Evolutionary conservation across 2,797 vertebrate species (phyloP), one percentile per base, ranked within the genome.

Genomic region (Gymnopithys bicolor): DNA sequence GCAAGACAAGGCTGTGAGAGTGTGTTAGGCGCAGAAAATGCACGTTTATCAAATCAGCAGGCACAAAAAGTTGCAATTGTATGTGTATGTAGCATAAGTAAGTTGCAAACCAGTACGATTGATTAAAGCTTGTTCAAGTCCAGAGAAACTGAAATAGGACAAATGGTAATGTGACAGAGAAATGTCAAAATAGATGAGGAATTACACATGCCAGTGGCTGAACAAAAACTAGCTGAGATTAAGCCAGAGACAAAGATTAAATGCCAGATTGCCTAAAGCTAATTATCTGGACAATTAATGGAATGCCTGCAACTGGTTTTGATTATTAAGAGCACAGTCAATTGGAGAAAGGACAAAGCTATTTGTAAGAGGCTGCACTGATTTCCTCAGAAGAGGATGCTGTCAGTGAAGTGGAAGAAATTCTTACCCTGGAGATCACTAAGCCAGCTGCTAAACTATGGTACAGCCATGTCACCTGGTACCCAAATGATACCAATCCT

Each of bases 211-310:
- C 93, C 91, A 82, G 84, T 0, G 1, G 83, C 80, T 37, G 91
- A 96, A 88, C 51, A 81, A 89, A 91, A 94, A 95, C 43, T 91
- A 86, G 90, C 88, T 62, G 73, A 96, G 87, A 96, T 87, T 92
- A 96, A 96, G 84, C 84, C 92, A 49, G 77, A 93, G 92, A 96
- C 93, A 97, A 97, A 97, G 97, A 97, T 96, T 96, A 97, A 96
- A 97, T 88, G 91, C 96, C 95, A 97, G 96, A 97, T 97, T 97
- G 96, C 93, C 95, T 76, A 52, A 70, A 96, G 96, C 95, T 91
- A 95, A 97, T 97, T 97, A 97, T 96, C 97, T 89, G 96, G 96
- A 97, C 97, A 97, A 97, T 97, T 97, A 97, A 98, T 97, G 96
- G 96, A 97, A 97, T 91, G 97, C 94, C 94, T 97, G 91, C 45